Evolutionary conservation across 2,113 vertebrate genomes (phyloP).

Genomic region (Platysternon megacephalum): DNA sequence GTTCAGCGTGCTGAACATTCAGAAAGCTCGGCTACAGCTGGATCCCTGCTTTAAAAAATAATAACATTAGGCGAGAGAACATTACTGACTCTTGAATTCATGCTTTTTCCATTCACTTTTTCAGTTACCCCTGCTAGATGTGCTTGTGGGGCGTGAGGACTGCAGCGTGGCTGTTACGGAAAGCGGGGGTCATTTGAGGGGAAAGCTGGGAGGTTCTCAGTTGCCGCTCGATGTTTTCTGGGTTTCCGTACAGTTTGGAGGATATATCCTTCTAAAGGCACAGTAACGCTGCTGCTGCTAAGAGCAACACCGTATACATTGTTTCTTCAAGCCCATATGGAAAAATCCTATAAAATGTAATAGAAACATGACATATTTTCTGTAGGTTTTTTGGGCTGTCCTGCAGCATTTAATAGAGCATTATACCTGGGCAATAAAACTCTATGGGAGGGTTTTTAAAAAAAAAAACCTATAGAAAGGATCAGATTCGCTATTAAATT

Average conservation of each 20-base stretch:
- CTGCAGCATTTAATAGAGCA: rapidly evolving
- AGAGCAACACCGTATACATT: rapidly evolving
- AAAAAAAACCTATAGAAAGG: not conserved
- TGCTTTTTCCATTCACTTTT: not conserved
- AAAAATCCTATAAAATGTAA: rapidly evolving
- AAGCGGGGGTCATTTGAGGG: not conserved
- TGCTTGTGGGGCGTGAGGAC: rapidly evolving
- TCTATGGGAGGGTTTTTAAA: rapidly evolving
- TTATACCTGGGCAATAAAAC: not conserved
- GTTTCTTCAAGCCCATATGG: not conserved
- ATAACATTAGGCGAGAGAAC: not conserved
- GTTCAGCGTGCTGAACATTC: not conserved
- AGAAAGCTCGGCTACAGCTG: not conserved
- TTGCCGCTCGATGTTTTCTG: not conserved
- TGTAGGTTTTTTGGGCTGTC: not conserved
- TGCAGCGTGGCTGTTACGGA: rapidly evolving
- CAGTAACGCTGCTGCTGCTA: not conserved
- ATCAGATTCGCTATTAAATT: not conserved
- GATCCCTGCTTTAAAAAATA: not conserved
- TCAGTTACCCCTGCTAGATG: not conserved
- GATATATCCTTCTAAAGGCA: not conserved
- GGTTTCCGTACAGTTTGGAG: rapidly evolving
- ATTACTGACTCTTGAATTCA: not conserved
- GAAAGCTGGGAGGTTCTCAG: not conserved
- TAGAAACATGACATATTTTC: not conserved